Evolutionary conservation across 1,140 invertebrate genomes (phyloP), one percentile per base, ranked within the genome.

Genomic region (Caenorhabditis briggsae): DNA sequence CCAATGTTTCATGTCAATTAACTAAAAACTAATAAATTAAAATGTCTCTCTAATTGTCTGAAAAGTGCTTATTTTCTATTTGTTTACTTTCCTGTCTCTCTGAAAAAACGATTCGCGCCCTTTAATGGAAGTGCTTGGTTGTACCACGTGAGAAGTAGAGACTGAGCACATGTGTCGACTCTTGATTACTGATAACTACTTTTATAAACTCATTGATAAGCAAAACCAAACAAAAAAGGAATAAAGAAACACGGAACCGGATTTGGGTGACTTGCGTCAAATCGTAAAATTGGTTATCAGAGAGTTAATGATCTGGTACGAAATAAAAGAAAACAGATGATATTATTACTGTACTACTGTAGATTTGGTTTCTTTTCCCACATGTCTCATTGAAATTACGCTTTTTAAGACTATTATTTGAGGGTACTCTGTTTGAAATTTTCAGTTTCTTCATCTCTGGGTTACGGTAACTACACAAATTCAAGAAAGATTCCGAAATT

Each of bases 221-320:
- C 11, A 46, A 14, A 8, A 46, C n/a, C n/a, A 7, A n/a, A 53
- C 11, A 25, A 33, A 6, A 70, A 78, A 6, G 3, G 20, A 41
- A 78, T 46, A 78, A 78, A 78, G 70, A 78, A 78, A 78, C 70
- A 78, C 70, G 70, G 70, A 78, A 78, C 70, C 70, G 70, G 70
- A 78, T 78, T 50, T 78, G 70, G 70, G 16, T 78, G 70, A 50
- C 46, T 78, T 78, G 46, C 70, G 70, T 78, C 70, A 50, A 78
- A 48, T 78, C 70, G 70, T 78, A 78, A 78, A 78, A 78, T 11
- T 50, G 53, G 46, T 50, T 78, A 78, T 48, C 43, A 46, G 18
- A 33, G 18, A 33, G 64, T 70, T 70, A 70, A 70, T 70, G 64
- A 70, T 70, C 64, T 70, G 33, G 41, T 70, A 70, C 64, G 23